Base-by-base conservation (phyloP, 2,888 invertebrate genomes). In the Microchrysa polita region DNA sequence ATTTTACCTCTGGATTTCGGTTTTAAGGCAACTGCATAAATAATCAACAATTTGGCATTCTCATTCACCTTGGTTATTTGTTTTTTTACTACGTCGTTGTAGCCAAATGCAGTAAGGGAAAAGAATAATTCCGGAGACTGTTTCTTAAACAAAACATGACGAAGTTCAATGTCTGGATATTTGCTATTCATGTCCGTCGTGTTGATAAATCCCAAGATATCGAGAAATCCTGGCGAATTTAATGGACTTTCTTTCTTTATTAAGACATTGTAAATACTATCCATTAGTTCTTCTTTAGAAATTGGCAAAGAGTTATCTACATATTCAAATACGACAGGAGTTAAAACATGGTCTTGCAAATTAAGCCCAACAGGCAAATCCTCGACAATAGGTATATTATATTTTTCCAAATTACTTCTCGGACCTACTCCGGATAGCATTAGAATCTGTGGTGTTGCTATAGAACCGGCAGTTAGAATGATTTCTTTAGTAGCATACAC, bases 261-360 rank as follows among this genome's bases (percentile, higher is more conserved):
- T 20, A 72, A 72, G 23, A 44, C 48, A 44, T 48, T 16, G 44
- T 72, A 72, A 12, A 72, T 60, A 14, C 5, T 34, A 16, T 42
- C 60, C 22, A 72, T 20, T 1, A 72, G 72, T 27, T 72, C 72
- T 16, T 72, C 72, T 18, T 72, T 72, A 12, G 72, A 55, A 0
- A 67, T 34, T 18, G 63, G 20, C 12, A 52, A 12, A 14, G 48
- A 16, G n/a, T 10, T 4, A 9, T 22, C 86, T 1, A 88, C 87
- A 77, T 89, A 82, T 22, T 81, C 77, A 14, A 83, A 55, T 20
- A 81, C 78, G 0, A 83, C 4, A 1, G 81, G 80, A 2, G 90
- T 86, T 0, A 90, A 88, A 23, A 92, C 89, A 81, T 95, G 94
- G 80, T 95, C 94, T 82, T 94, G 93, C 1, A 95, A 85, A 80